A percentile compares a stretch with the other conserved stretches of the same genome.
Evolutionary conservation across 1,140 invertebrate species (phyloP).

Genomic region (Penaeus chinensis): DNA sequence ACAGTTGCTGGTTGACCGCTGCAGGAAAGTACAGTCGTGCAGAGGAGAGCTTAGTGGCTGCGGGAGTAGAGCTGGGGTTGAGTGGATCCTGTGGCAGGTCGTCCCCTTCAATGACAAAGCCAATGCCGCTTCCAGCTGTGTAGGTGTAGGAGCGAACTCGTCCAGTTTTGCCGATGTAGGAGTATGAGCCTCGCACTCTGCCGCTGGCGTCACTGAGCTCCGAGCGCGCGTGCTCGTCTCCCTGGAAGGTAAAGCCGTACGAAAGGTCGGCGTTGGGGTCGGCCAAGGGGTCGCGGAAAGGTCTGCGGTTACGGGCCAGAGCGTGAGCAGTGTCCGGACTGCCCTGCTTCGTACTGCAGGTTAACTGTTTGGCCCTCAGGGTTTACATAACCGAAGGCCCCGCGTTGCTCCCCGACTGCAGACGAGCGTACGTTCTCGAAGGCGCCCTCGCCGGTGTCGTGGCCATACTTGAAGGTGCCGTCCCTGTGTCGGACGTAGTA

Average conservation of each 20-base stretch:
- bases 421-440: constrained; percentile 35
- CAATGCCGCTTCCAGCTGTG: constrained; percentile 23
- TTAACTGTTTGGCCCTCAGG: constrained; percentile 22
- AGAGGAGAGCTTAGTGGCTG: neutral
- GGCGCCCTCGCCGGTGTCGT: constrained; percentile 38
- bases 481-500: constrained; percentile 49
- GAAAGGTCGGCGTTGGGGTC: constrained; percentile 28
- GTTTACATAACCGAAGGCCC: constrained; percentile 39
- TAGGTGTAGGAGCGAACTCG: neutral
- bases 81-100: constrained; percentile 17
- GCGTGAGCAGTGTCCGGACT: neutral
- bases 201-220: constrained; percentile 63
- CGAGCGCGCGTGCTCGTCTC: constrained; percentile 56
- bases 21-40: neutral
- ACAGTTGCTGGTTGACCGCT: neutral
- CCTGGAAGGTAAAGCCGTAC: constrained; percentile 59
- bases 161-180: constrained; percentile 64
- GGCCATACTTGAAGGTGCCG: constrained; percentile 51
- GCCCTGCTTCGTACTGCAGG: constrained; percentile 37
- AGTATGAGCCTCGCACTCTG: constrained; percentile 65
- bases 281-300: constrained; percentile 19
- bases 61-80: neutral
- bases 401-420: constrained; percentile 19
- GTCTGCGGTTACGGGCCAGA: neutral
- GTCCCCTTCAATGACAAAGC: constrained; percentile 36